Evolutionary conservation across 2,113 vertebrate species (phyloP), one percentile per base, ranked within the genome.

Genomic region (Corythornis vintsioides): DNA sequence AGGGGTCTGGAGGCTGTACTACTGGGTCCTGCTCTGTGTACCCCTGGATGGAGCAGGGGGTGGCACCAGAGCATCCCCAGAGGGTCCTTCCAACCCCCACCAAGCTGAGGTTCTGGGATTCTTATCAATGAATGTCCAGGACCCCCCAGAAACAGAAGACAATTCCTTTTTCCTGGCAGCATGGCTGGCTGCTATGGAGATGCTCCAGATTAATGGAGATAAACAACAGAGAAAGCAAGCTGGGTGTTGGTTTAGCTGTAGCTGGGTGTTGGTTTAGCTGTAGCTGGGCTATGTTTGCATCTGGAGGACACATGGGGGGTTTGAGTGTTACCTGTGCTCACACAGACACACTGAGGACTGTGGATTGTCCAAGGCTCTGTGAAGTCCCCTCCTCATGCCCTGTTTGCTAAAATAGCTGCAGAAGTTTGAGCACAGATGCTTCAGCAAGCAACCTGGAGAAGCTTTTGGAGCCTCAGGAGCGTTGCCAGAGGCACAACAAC

Each of bases 361-460:
- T 1, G 14, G 40, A 13, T 10, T 15, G 42, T 35, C 28, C 42
- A 38, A 9, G 63, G 25, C 9, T 7, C 0, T 3, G 22, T 6
- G 3, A 47, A 3, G 2, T 28, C 40, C 35, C 20, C 15, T 67
- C 24, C n/a, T 35, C 60, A 15, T 22, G 13, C 24, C 11, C 14
- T 2, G 2, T 15, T 40, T 15, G n/a, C 43, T 50, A 13, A 26
- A 77, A 60, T 35, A 16, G 6, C 53, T 31, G 42, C 35, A 53
- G 64, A 45, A 4, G 10, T 59, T 42, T 33, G 20, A 5, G 6
- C 3, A 0, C 0, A 13, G 40, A 6, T 31, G 13, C 19, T 48
- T 45, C 22, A 31, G 81, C 13, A 64, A 9, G 28, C 29, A 55
- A 38, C 6, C 0, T 43, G 31, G 55, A 6, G 13, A 31, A n/a